Conservation (phyloP, 2,888 invertebrate species). For the Phyto melanocephala region DNA sequence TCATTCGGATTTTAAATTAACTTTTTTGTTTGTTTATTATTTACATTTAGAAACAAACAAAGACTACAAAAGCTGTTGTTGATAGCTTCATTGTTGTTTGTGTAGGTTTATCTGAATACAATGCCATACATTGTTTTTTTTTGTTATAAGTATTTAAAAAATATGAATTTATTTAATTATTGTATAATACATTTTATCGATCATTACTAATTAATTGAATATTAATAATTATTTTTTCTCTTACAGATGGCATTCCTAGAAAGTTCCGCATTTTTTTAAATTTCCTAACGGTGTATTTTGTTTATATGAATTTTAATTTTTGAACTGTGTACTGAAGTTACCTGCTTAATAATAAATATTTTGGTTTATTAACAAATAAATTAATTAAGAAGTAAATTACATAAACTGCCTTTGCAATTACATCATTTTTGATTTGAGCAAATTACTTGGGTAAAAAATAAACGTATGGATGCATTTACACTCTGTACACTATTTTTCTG, state of each 20-base stretch:
- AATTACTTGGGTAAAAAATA: background rate
- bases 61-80: slow-evolving; percentile 33
- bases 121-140: slow-evolving; percentile 1
- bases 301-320: slow-evolving; percentile 27
- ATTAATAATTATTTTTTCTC: too few species aligned
- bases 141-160: background rate
- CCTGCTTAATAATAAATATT: slow-evolving; percentile 44
- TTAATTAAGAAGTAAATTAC: slow-evolving; percentile 4
- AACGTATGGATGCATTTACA: slow-evolving; percentile 71
- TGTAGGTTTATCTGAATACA: slow-evolving; percentile 24
- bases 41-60: slow-evolving; percentile 22
- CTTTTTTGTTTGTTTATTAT: background rate
- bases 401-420: slow-evolving; percentile 5
- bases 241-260: slow-evolving; percentile 71
- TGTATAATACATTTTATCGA: background rate
- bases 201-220: slow-evolving; percentile 14
- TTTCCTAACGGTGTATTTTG: slow-evolving; percentile 38
- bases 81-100: slow-evolving; percentile 48
- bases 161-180: too few species aligned
- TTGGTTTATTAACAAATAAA: slow-evolving; percentile 10
- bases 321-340: slow-evolving; percentile 65
- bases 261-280: slow-evolving; percentile 33
- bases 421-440: slow-evolving; percentile 16
- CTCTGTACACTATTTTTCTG: slow-evolving; percentile 80
- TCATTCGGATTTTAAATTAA: background rate